Conservation (phyloP, 2,888 invertebrate species). For the Callimorpha dominula region DNA sequence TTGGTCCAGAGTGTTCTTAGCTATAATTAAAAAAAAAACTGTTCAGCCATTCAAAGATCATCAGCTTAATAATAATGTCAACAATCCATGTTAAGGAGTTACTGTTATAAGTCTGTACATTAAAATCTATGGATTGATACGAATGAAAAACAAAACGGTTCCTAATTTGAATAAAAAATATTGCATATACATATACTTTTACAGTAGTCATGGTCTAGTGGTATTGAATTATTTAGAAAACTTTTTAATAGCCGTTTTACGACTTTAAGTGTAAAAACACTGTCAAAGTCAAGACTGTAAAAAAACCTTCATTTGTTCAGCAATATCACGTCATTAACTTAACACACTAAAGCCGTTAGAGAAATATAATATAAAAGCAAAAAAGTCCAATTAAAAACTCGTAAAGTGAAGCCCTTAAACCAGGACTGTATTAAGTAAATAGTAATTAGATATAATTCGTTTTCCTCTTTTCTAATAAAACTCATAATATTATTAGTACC, state of each 20-base stretch:
- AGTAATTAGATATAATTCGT: constrained; percentile 7
- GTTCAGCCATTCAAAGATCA: no score
- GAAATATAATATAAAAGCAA: constrained; percentile 24
- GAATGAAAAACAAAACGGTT: not conserved
- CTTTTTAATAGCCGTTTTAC: constrained; percentile 3
- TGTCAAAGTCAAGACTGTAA: not conserved
- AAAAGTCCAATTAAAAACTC: constrained; percentile 29
- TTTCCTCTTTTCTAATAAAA: constrained; percentile 18
- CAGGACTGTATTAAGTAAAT: constrained; percentile 5
- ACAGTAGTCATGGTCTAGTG: not conserved
- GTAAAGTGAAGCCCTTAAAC: constrained; percentile 25
- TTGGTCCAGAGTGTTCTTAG: no score
- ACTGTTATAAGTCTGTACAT: no score
- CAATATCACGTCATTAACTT: constrained; percentile 12
- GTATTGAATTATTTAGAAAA: not conserved
- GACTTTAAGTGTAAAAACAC: constrained; percentile 4
- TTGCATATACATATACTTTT: not conserved
- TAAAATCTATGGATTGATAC: no score
- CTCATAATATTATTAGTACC: constrained; percentile 1
- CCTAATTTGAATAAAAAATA: not conserved
- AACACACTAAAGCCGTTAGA: constrained; percentile 20
- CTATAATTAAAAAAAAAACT: no score
- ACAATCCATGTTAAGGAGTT: no score
- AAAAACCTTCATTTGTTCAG: constrained; percentile 7
- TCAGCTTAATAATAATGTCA: no score